Conservation (phyloP, 2,888 invertebrate genomes). For the Hartigia nigra region DNA sequence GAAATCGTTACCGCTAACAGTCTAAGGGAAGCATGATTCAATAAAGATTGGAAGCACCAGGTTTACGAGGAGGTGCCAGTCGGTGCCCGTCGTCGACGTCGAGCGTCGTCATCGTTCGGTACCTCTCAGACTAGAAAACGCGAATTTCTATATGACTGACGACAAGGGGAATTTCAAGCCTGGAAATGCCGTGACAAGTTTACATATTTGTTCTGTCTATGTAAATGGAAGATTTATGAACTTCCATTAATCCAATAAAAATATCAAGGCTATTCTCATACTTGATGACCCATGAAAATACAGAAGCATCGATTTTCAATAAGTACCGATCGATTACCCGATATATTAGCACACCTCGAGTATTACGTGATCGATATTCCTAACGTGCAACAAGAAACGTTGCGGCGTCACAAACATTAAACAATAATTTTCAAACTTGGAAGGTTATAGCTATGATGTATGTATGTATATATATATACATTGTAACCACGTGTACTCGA, state of each 20-base stretch:
- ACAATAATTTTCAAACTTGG: not conserved
- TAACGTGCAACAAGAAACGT: not conserved
- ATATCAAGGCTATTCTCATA: not conserved
- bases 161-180: not conserved
- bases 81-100: slow-evolving; percentile 30
- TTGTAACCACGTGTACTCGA: not conserved
- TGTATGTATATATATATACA: not conserved
- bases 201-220: not conserved
- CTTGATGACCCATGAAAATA: not conserved
- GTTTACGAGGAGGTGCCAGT: slow-evolving; percentile 29
- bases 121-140: not conserved
- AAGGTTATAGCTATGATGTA: not conserved
- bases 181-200: slow-evolving; percentile 36
- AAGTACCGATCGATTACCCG: not conserved
- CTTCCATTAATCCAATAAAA: not conserved
- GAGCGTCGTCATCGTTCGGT: slow-evolving; percentile 21
- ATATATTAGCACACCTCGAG: not conserved
- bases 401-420: not conserved
- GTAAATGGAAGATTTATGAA: not conserved
- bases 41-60: slow-evolving; percentile 4
- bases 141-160: not conserved
- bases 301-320: not conserved
- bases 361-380: not conserved
- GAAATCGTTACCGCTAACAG: not conserved
- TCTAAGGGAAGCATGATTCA: slow-evolving; percentile 7